Conservation (phyloP, 2,113 vertebrate species). For the Aspiorhynchus laticeps region DNA sequence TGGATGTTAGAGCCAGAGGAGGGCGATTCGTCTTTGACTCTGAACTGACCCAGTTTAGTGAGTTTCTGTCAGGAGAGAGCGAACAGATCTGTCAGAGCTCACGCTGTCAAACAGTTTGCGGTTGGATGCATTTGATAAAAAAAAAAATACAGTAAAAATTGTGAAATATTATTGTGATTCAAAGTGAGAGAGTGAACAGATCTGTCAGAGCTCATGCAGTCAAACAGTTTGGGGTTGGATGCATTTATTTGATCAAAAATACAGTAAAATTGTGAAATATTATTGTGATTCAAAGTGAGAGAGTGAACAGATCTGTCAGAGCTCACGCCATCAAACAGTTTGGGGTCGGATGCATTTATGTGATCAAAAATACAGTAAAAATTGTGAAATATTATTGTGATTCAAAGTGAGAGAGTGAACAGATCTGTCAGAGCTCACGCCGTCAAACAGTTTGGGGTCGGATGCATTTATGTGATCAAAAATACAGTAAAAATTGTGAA, state of each 20-base stretch:
- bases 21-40: conserved; percentile 84
- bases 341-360: too few species aligned
- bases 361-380: too few species aligned
- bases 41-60: conserved; percentile 89
- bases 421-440: background rate
- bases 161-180: too few species aligned
- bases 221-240: background rate
- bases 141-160: too few species aligned
- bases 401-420: background rate
- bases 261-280: too few species aligned
- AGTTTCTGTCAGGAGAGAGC: conserved; percentile 74
- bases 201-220: background rate
- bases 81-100: conserved; percentile 53
- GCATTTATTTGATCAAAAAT: too few species aligned
- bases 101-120: too few species aligned
- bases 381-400: too few species aligned
- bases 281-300: background rate
- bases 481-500: too few species aligned
- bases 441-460: background rate
- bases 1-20: conserved; percentile 70
- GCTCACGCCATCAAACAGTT: conserved; percentile 51
- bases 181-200: background rate
- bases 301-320: background rate
- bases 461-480: too few species aligned
- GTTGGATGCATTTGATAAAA: too few species aligned